Percentiles rank a stretch among this genome's conserved stretches.
phyloP scores from a whole-genome alignment of 2,797 vertebrate species.

The Calcarius lapponicus region DNA sequence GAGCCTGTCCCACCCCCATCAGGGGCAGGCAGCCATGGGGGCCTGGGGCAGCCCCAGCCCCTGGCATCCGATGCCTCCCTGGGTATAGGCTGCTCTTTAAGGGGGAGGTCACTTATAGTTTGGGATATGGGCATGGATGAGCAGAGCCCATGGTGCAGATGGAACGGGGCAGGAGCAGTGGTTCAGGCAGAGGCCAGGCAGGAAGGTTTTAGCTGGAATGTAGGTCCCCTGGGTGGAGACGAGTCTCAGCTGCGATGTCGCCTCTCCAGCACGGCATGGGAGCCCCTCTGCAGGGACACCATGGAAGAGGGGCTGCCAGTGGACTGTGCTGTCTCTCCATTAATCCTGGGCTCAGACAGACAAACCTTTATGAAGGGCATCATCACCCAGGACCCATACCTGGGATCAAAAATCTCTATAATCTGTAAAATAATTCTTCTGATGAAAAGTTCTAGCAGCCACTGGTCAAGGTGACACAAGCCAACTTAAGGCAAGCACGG shows the following conservation, averaged over 20 bases:
- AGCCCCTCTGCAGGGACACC: not conserved
- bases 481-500: not conserved
- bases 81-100: not conserved
- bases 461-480: not conserved
- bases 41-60: not conserved
- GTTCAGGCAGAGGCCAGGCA: not conserved
- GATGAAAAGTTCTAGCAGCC: not conserved
- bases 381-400: not conserved
- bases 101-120: accelerated
- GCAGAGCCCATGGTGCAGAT: not conserved
- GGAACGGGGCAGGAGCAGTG: not conserved
- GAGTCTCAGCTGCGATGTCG: accelerated
- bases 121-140: not conserved
- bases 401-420: not conserved
- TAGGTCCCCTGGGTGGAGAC: accelerated
- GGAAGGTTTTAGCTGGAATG: not conserved
- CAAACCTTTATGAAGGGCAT: not conserved
- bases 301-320: not conserved
- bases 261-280: accelerated
- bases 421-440: not conserved
- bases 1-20: not conserved
- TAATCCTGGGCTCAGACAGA: not conserved
- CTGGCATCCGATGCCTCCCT: accelerated
- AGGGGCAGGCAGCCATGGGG: accelerated
- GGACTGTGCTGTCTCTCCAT: not conserved